Conservation (phyloP, 2,113 vertebrate species). For the Triplophysa siluroides region DNA sequence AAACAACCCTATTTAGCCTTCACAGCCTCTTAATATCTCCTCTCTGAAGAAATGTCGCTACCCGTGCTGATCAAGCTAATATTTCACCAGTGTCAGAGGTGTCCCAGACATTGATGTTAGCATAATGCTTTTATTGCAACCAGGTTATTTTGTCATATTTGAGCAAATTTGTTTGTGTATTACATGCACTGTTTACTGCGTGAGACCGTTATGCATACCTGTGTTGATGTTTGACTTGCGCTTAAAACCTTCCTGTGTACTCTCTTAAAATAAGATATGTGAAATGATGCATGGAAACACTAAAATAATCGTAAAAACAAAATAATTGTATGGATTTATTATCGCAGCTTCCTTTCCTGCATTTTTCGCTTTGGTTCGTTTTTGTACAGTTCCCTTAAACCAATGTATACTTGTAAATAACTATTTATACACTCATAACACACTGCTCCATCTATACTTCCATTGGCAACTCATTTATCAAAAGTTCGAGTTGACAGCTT, state of each 20-base stretch:
- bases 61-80: conserved; percentile 40
- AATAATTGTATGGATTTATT: too few relatives aligned
- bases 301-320: too few relatives aligned
- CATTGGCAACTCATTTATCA: too few relatives aligned
- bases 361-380: too few relatives aligned
- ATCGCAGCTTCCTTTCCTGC: too few relatives aligned
- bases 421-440: too few relatives aligned
- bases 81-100: conserved; percentile 39
- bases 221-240: neutral
- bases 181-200: neutral
- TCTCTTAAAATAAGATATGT: neutral
- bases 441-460: too few relatives aligned
- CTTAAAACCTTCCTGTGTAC: neutral
- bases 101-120: conserved; percentile 33
- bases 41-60: conserved; percentile 20
- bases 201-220: neutral
- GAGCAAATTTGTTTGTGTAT: neutral
- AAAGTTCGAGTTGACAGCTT: too few relatives aligned
- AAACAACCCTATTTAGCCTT: conserved; percentile 38
- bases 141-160: conserved; percentile 34
- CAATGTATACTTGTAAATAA: too few relatives aligned
- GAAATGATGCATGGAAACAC: neutral
- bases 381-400: too few relatives aligned
- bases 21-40: conserved; percentile 24
- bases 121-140: conserved; percentile 21